Conservation (phyloP, 2,797 vertebrate species). For the Nannoperca obscura region DNA sequence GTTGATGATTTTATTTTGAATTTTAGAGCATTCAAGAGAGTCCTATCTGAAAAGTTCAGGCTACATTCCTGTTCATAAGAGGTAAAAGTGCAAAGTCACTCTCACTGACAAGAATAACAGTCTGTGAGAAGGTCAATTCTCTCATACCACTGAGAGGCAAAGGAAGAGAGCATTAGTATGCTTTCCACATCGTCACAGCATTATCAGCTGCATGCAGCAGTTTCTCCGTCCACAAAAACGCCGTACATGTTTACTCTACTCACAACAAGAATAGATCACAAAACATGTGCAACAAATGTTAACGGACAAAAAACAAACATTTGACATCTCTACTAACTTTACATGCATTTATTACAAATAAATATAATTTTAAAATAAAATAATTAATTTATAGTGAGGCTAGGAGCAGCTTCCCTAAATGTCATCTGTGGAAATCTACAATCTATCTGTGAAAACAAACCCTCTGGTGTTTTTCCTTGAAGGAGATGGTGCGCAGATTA, state of each 20-base stretch:
- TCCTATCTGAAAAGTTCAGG: conserved; percentile 45
- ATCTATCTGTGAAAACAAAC: conserved; percentile 64
- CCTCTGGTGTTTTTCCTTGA: conserved; percentile 66
- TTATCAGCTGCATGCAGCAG: conserved; percentile 75
- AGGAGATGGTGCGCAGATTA: conserved; percentile 70
- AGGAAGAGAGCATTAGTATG: conserved; percentile 72
- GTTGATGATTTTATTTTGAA: conserved; percentile 37
- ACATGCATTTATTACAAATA: conserved; percentile 36
- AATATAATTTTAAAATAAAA: too few species aligned
- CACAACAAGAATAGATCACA: conserved; percentile 37
- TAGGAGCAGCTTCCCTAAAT: conserved; percentile 48
- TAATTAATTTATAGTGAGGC: conserved; percentile 49
- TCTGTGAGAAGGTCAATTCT: conserved; percentile 77
- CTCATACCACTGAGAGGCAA: conserved; percentile 71
- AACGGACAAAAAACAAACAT: conserved; percentile 39
- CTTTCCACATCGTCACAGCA: conserved; percentile 60
- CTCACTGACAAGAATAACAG: conserved; percentile 74
- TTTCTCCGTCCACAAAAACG: conserved; percentile 43
- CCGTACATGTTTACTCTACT: conserved; percentile 54
- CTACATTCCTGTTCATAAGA: conserved; percentile 57
- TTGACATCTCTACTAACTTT: conserved; percentile 27
- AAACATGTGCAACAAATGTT: conserved; percentile 20
- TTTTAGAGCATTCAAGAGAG: conserved; percentile 15
- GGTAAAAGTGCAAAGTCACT: conserved; percentile 73
- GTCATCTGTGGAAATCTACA: conserved; percentile 48